phyloP scores from a whole-genome alignment of 2,113 vertebrate genomes.

The Varanus komodoensis region DNA sequence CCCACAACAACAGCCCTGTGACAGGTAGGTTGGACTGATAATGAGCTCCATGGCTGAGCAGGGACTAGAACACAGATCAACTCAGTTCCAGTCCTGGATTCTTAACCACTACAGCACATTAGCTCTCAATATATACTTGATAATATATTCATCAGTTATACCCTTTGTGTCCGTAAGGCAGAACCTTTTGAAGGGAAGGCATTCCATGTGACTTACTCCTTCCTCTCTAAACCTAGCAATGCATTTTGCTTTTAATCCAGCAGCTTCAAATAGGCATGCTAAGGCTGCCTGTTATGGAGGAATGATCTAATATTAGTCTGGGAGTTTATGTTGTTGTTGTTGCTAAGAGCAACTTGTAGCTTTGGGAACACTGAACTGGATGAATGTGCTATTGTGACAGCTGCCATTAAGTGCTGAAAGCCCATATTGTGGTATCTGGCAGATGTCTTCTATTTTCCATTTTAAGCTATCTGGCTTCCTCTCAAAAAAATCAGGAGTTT shows the following conservation, averaged over 20 bases:
- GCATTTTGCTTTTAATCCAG: slow-evolving; percentile 60
- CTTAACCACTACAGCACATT: too few relatives aligned
- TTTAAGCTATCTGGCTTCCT: slow-evolving; percentile 37
- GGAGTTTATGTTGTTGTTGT: slow-evolving; percentile 71
- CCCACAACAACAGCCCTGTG: too few relatives aligned
- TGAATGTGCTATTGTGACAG: slow-evolving; percentile 65
- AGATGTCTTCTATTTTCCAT: slow-evolving; percentile 58
- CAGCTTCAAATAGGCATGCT: slow-evolving; percentile 44
- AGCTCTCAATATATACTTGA: too few relatives aligned
- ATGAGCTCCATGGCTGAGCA: too few relatives aligned
- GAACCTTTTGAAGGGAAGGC: background rate
- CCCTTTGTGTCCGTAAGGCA: fast-evolving
- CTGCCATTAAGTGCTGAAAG: slow-evolving; percentile 60
- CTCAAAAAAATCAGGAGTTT: slow-evolving; percentile 41
- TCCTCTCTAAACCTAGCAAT: background rate
- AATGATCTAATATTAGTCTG: slow-evolving; percentile 74
- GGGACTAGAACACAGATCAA: too few relatives aligned
- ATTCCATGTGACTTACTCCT: fast-evolving
- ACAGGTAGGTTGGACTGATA: too few relatives aligned
- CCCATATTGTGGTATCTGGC: slow-evolving; percentile 51
- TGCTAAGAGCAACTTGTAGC: slow-evolving; percentile 75
- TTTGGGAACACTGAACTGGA: slow-evolving; percentile 72
- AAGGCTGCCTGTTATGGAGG: slow-evolving; percentile 36
- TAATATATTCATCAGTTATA: background rate
- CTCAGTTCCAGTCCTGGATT: too few relatives aligned